These are phyloP conservation scores for Emmelina monodactyla DNA, from an alignment of 2,888 invertebrate species.

Conservation along the genomic window DNA sequence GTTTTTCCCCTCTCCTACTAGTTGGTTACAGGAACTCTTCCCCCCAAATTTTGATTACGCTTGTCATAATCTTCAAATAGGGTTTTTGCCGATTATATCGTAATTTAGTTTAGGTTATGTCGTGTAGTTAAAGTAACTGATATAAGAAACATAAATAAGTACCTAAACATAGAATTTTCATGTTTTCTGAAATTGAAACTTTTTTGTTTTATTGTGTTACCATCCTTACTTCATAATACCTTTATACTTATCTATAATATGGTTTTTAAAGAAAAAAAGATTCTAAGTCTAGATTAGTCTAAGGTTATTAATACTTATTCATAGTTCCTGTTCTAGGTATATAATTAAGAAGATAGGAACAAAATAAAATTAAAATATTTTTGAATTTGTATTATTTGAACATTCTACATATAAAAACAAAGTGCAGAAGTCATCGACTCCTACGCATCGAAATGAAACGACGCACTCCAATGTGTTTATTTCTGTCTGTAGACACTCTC, in stretches of 20 bases:
- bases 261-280: not conserved
- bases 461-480: constrained; percentile 32
- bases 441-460: not conserved
- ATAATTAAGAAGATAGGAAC: not conserved
- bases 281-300: not conserved
- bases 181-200: not conserved
- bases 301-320: not conserved
- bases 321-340: not conserved
- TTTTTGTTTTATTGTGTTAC: not conserved
- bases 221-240: too few species aligned
- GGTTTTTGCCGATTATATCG: not conserved
- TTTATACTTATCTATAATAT: not conserved
- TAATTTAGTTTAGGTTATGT: too few species aligned
- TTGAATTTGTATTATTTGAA: not conserved
- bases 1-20: too few species aligned
- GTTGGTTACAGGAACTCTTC: too few species aligned
- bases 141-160: too few species aligned
- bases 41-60: too few species aligned
- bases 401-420: not conserved
- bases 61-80: too few species aligned
- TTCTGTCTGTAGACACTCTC: constrained; percentile 42
- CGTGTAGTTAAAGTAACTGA: too few species aligned
- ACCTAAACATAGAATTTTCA: not conserved
- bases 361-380: not conserved
- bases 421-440: not conserved